Percentiles rank a stretch among this genome's conserved stretches.
phyloP scores from a whole-genome alignment of 2,113 vertebrate species.

The Gobius niger region DNA sequence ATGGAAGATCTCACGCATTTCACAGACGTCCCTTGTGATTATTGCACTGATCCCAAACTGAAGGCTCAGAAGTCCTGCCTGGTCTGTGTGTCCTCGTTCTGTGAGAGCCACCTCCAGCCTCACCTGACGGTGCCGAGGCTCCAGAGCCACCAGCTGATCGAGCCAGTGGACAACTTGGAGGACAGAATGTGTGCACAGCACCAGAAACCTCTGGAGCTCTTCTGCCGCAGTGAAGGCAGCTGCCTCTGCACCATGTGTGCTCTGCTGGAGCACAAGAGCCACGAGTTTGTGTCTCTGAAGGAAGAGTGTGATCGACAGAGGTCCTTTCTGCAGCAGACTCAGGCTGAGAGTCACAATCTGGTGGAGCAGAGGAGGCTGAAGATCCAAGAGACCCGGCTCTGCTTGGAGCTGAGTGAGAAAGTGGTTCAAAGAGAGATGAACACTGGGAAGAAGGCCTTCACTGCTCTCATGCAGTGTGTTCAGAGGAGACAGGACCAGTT shows the following conservation, averaged over 20 bases:
- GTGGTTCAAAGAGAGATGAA: constrained; percentile 21
- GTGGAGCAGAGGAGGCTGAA: constrained; percentile 6
- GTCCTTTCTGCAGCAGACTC: not conserved
- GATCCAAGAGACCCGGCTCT: not conserved
- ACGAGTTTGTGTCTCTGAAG: not conserved
- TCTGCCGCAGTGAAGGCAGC: not conserved
- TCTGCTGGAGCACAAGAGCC: not conserved
- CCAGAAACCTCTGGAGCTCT: constrained; percentile 2
- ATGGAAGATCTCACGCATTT: too few relatives aligned
- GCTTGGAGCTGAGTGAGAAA: constrained; percentile 3
- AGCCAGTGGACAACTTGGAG: constrained; percentile 11
- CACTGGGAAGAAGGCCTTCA: constrained; percentile 10
- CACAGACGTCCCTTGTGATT: too few relatives aligned
- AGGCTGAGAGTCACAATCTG: constrained; percentile 12
- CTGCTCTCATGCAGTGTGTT: constrained; percentile 18
- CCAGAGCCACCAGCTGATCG: not conserved
- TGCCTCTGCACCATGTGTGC: constrained; percentile 19
- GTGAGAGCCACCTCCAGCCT: not conserved
- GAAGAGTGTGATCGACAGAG: not conserved
- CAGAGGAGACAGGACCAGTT: constrained; percentile 18
- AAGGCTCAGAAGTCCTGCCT: too few relatives aligned
- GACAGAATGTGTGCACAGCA: constrained; percentile 6
- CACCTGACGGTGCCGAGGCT: not conserved
- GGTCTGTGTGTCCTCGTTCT: too few relatives aligned
- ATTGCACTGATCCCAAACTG: too few relatives aligned